Evolutionary conservation across 2,888 invertebrate genomes (phyloP).

Genomic region (Epsilonema sp.): DNA sequence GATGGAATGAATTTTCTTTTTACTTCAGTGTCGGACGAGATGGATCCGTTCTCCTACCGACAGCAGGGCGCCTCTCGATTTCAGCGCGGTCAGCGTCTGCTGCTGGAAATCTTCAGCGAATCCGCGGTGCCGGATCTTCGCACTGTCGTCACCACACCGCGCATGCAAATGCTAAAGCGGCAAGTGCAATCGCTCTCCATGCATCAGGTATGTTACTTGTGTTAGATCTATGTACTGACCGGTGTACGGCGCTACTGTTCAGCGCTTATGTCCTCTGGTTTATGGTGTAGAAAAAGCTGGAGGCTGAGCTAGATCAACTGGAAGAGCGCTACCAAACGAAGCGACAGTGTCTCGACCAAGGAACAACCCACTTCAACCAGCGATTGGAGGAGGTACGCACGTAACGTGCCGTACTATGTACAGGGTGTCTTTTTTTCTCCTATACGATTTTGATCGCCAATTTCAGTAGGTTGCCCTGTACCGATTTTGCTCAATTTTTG

Average conservation of each 20-base stretch:
- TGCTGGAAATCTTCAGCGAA: constrained; percentile 8
- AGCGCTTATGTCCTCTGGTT: too few species aligned
- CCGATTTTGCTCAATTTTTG: too few species aligned
- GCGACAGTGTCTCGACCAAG: constrained; percentile 79
- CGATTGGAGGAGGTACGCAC: too few species aligned
- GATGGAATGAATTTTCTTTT: too few species aligned
- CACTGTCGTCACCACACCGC: constrained; percentile 5
- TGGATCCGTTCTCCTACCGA: background rate
- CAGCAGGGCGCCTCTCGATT: constrained; percentile 6
- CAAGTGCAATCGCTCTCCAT: constrained; percentile 87
- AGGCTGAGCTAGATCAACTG: constrained; percentile 79
- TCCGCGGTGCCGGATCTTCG: constrained; percentile 9
- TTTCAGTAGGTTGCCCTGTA: too few species aligned
- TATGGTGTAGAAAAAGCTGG: constrained; percentile 59
- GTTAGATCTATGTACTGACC: constrained; percentile 2
- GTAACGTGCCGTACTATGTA: too few species aligned
- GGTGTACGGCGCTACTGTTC: background rate
- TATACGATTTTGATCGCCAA: too few species aligned
- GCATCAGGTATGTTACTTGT: constrained; percentile 47
- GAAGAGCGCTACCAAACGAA: constrained; percentile 91
- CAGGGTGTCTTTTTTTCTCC: too few species aligned
- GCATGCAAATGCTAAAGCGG: constrained; percentile 67
- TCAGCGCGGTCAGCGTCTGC: constrained; percentile 7
- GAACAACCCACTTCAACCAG: too few species aligned
- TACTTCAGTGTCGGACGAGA: too few species aligned